Percentiles rank a stretch among this genome's conserved stretches.
Evolutionary conservation across 2,113 vertebrate species (phyloP).

Genomic region (Coregonus clupeaformis): DNA sequence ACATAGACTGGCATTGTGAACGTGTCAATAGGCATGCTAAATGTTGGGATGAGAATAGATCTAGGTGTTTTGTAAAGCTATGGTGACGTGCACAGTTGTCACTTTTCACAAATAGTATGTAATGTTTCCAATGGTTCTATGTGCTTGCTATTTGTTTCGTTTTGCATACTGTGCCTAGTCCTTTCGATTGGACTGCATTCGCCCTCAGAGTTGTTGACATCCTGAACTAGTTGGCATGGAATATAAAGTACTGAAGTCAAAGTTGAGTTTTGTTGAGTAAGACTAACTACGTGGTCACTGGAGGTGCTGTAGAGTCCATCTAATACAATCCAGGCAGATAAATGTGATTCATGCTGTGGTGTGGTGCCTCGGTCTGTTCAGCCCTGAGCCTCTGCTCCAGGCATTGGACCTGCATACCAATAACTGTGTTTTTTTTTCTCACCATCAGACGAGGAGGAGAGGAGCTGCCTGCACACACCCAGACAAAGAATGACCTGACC

Average conservation of each 20-base stretch:
- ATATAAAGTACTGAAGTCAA: background rate
- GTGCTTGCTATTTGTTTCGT: too few relatives aligned
- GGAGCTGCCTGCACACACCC: background rate
- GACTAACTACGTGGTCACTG: background rate
- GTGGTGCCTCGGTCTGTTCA: background rate
- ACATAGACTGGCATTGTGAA: too few relatives aligned
- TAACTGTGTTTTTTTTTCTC: background rate
- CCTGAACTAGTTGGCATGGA: too few relatives aligned
- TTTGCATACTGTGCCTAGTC: too few relatives aligned
- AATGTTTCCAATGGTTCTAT: too few relatives aligned
- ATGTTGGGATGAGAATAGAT: background rate
- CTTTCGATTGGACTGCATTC: background rate
- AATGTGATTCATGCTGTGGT: background rate
- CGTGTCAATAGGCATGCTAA: background rate
- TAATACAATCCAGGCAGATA: background rate
- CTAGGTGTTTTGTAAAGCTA: background rate
- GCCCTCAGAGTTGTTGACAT: background rate
- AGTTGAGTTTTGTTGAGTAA: background rate
- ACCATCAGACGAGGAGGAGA: background rate
- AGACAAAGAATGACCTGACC: slow-evolving; percentile 16
- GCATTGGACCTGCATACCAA: background rate
- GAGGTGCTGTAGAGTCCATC: background rate
- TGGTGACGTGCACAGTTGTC: background rate
- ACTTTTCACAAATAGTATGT: too few relatives aligned
- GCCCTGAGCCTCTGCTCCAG: background rate